Evolutionary conservation across 37 sponge, comb jelly and placozoan genomes (phyloP).

Genomic region (Agelas oroides): DNA sequence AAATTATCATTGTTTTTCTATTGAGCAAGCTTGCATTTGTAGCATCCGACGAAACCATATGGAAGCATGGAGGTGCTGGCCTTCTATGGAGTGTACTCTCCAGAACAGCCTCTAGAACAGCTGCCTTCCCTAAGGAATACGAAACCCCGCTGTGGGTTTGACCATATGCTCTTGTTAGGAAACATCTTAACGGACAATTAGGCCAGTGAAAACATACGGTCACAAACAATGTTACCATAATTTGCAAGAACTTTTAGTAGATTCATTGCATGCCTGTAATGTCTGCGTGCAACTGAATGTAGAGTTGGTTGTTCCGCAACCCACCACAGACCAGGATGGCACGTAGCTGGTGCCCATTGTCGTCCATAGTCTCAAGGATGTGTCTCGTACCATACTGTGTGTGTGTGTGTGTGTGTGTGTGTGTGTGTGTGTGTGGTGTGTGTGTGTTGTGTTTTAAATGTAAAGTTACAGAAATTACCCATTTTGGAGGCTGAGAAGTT

Average conservation of each 20-base stretch:
- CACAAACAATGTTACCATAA: not conserved
- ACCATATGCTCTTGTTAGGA: not conserved
- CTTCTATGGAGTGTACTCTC: too few species aligned
- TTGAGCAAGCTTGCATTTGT: too few species aligned
- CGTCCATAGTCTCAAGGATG: conserved; percentile 63
- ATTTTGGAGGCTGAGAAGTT: too few species aligned
- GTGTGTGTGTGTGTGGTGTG: conserved; percentile 9
- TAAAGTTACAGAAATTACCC: too few species aligned
- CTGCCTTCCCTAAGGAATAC: too few species aligned
- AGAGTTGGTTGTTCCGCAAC: conserved; percentile 51
- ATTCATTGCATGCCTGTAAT: conserved; percentile 47
- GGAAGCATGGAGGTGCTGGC: too few species aligned
- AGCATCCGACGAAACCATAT: too few species aligned
- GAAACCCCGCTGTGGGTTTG: too few species aligned
- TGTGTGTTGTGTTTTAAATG: not conserved
- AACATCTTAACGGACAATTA: not conserved
- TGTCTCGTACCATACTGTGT: conserved; percentile 68
- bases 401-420: conserved; percentile 30
- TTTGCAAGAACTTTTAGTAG: not conserved
- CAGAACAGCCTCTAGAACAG: too few species aligned
- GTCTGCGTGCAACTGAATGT: conserved; percentile 72
- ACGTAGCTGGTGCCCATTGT: conserved; percentile 46
- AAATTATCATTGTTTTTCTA: too few species aligned
- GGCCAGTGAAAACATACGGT: not conserved
- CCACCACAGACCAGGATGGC: conserved; percentile 80